Percentiles rank a stretch among this genome's conserved stretches.
These are phyloP conservation scores for Radopholus similis DNA, from an alignment of 1,140 invertebrate genomes.

Conservation along the genomic window DNA sequence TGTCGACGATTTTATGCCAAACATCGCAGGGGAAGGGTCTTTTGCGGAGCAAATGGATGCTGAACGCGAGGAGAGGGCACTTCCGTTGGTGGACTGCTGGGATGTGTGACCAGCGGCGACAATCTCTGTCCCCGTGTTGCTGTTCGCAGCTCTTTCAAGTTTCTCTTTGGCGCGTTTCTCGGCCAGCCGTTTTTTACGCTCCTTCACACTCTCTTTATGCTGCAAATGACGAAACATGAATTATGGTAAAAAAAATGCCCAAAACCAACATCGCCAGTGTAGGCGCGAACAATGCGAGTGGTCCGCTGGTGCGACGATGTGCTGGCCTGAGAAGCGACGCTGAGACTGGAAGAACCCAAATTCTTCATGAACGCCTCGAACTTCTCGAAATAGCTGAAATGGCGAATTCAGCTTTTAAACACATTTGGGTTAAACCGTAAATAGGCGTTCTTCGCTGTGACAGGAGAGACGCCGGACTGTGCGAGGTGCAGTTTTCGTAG, in stretches of 20 bases:
- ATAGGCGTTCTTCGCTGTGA: conserved; percentile 27
- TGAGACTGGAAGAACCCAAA: conserved; percentile 31
- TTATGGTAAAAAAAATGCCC: not conserved
- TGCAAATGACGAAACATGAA: not conserved
- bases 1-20: too few species aligned
- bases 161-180: not conserved
- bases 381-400: conserved; percentile 36
- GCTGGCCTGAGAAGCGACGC: not conserved
- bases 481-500: conserved; percentile 24
- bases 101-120: too few species aligned
- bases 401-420: not conserved
- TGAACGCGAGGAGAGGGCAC: not conserved
- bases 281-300: conserved; percentile 16
- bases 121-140: too few species aligned
- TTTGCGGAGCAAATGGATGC: not conserved
- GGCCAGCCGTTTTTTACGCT: not conserved
- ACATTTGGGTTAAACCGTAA: not conserved
- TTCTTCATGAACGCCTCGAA: conserved; percentile 36
- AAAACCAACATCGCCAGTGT: not conserved
- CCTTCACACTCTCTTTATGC: not conserved
- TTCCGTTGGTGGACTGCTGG: not conserved
- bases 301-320: conserved; percentile 12
- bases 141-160: too few species aligned
- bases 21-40: not conserved
- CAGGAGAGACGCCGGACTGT: conserved; percentile 14